Percentiles rank a stretch among this genome's conserved stretches.
Evolutionary conservation across 2,888 invertebrate genomes (phyloP).

Genomic region (Thera obeliscata): DNA sequence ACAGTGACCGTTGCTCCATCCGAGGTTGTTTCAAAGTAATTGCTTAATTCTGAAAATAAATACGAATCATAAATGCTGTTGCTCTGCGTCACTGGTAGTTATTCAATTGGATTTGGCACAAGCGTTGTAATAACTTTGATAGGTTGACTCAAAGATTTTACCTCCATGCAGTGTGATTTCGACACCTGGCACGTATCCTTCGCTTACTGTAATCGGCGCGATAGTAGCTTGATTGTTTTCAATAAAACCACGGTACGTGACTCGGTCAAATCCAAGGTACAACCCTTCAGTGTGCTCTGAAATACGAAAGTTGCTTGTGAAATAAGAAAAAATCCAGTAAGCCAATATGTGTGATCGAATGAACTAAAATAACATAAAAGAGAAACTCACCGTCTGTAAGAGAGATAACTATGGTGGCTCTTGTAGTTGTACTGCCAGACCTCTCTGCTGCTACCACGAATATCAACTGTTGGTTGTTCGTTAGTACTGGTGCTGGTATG

Average conservation of each 20-base stretch:
- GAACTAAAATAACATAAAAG: not conserved
- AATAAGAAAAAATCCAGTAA: not conserved
- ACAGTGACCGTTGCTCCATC: constrained; percentile 27
- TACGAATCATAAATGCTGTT: not conserved
- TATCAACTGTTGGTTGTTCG: constrained; percentile 46
- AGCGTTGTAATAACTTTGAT: not conserved
- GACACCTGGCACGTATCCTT: constrained; percentile 48
- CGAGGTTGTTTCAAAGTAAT: constrained; percentile 19
- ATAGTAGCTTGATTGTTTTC: constrained; percentile 35
- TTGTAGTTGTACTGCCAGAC: constrained; percentile 38
- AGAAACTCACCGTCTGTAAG: constrained; percentile 33
- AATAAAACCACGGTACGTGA: constrained; percentile 47
- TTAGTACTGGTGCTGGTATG: constrained; percentile 45
- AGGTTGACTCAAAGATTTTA: constrained; percentile 7
- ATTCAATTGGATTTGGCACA: not conserved
- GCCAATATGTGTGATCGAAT: too few relatives aligned
- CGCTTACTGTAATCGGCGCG: constrained; percentile 45
- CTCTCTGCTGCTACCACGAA: constrained; percentile 39
- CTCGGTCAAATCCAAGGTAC: constrained; percentile 46
- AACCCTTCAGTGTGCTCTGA: constrained; percentile 26
- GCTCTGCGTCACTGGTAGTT: not conserved
- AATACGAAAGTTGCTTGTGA: not conserved
- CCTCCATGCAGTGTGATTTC: constrained; percentile 48
- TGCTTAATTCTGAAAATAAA: constrained; percentile 22
- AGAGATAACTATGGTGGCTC: constrained; percentile 44